Evolutionary conservation across 23 tunicate species (phyloP), one percentile per base, ranked within the genome.

Genomic region (Clavelina lepadiformis): DNA sequence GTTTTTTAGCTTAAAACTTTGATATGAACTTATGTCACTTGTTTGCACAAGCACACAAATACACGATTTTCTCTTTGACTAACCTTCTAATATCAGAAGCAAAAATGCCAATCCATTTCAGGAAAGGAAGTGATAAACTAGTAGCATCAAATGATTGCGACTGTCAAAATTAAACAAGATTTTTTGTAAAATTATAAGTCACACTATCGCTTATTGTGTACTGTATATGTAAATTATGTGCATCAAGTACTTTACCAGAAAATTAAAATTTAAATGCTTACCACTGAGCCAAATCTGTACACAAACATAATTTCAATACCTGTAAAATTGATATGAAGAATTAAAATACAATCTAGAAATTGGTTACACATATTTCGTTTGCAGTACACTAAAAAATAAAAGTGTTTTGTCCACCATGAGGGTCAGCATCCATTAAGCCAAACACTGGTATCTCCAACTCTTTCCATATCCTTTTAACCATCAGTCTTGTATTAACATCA

Each of bases 251-350:
- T 11, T 11, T 15, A 11, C 13, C 49, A n/a, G 21, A n/a, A 53
- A n/a, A 53, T 53, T 53, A 7, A 24, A 53, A 53, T 28, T 4
- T 5, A 38, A 8, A n/a, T n/a, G 19, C 95, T 78, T 62, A 88
- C 96, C 83, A 70, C 20, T 28, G 96, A 88, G 25, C 88, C 88
- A 69, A 88, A 88, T 5, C 77, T 58, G 45, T 88, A 88, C 27
- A 88, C 88, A 51, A 63, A 88, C 76, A 88, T 73, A 29, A 88
- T 88, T 59, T 88, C 96, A 58, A 88, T 81, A 28, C 96, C 96
- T 88, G 65, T 21, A 67, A 72, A 54, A 64, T 21, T 18, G 24
- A 68, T 45, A 53, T 13, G 25, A 0, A 0, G 15, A 45, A 20
- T 19, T 30, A 8, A 63, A 63, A n/a, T 63, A 68, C 15, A n/a